Evolutionary conservation across 2,113 vertebrate species (phyloP).

Genomic region (Leptocoma aspasia): DNA sequence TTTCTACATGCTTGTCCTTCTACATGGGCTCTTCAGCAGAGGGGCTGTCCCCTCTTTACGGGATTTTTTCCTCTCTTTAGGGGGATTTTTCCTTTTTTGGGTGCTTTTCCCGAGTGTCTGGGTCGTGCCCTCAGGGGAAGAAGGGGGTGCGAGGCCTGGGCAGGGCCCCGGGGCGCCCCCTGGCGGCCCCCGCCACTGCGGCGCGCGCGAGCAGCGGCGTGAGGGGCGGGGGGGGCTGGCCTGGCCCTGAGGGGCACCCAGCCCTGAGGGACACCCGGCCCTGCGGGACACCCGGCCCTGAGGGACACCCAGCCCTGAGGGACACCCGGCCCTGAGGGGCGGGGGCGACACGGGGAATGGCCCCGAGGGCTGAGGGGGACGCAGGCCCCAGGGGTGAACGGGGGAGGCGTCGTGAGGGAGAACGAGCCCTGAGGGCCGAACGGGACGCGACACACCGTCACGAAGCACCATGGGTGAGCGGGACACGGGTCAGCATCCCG

Average conservation of each 20-base stretch:
- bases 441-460: accelerated
- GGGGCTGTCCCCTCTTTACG: accelerated
- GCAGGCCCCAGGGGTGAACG: no score
- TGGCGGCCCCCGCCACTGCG: background rate
- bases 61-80: accelerated
- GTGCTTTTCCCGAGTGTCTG: no score
- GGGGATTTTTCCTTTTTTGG: accelerated
- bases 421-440: background rate
- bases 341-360: no score
- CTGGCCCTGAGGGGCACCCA: background rate
- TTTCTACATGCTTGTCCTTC: background rate
- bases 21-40: background rate
- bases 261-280: background rate
- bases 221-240: background rate
- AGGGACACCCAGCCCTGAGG: background rate
- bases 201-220: background rate
- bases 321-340: no score
- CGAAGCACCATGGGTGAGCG: background rate
- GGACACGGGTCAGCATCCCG: accelerated
- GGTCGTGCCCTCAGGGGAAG: background rate
- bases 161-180: background rate
- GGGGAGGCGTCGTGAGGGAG: no score
- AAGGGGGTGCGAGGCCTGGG: background rate
- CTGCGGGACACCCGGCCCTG: background rate
- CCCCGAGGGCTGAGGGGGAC: background rate